Evolutionary conservation across 2,888 invertebrate species (phyloP).

Genomic region (Eupithecia inturbata): DNA sequence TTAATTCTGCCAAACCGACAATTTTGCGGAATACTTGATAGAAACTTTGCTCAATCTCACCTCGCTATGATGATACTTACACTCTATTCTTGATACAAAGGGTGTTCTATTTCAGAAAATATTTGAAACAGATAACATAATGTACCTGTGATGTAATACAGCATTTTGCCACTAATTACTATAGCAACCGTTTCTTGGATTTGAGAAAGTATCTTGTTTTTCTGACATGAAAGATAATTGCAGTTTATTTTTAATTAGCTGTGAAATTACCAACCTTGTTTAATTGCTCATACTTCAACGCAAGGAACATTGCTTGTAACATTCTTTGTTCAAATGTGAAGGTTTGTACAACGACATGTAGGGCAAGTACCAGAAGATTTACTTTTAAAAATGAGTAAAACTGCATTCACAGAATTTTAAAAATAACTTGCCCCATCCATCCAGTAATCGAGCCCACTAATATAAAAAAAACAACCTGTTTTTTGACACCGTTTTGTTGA

Average conservation of each 20-base stretch:
- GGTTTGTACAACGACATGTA: no score
- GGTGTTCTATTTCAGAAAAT: conserved; percentile 4
- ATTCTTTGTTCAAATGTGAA: no score
- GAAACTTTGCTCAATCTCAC: conserved; percentile 12
- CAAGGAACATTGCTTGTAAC: background rate
- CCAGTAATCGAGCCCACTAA: no score
- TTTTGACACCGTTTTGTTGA: no score
- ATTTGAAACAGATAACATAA: conserved; percentile 1
- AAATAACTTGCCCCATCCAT: no score
- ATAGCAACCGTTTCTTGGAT: background rate
- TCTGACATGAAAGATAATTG: background rate
- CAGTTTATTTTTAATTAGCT: background rate
- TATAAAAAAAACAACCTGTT: no score
- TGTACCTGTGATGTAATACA: background rate
- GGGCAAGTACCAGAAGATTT: no score
- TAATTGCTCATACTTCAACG: background rate
- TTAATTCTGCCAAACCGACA: conserved; percentile 5
- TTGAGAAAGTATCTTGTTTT: background rate
- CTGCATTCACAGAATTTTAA: no score
- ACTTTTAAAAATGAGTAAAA: no score
- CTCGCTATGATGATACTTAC: conserved; percentile 17
- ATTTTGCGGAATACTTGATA: conserved; percentile 15
- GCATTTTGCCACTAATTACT: background rate
- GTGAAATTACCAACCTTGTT: background rate
- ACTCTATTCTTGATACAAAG: conserved; percentile 1